Evolutionary conservation across 2,888 invertebrate species (phyloP), one percentile per base, ranked within the genome.

Genomic region (Aleiodes alternator): DNA sequence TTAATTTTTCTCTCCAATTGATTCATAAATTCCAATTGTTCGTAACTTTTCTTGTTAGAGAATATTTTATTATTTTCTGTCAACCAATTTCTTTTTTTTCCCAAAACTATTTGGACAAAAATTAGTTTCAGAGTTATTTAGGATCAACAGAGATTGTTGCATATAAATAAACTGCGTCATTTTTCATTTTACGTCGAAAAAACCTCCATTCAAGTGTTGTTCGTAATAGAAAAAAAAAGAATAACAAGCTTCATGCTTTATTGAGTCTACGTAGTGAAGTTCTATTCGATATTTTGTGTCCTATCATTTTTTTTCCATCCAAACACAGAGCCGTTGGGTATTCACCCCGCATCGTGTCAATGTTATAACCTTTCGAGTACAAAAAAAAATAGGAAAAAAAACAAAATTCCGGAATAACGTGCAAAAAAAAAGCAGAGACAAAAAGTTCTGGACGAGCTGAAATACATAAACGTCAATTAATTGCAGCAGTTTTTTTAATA

Each of bases 261-360:
- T 64, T 64, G 64, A 64, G 64, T 64, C 14, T 64, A 64, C 64
- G 43, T 9, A 43, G 43, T 64, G 64, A 64, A 64, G 43, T 64
- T 43, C 64, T 48, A 64, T 48, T 16, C 64, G 64, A 64, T 48
- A 64, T 64, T 64, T 16, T 29, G 29, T 64, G 43, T 64, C 48
- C 64, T 23, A 1, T 16, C n/a, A 38, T n/a, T 64, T 64, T 64
- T 64, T 61, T 38, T 34, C 6, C 23, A 57, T 61, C 23, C 43
- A 16, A n/a, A 14, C 43, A 64, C 48, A 43, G 7, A 43, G 43
- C 48, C 64, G 43, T 14, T 23, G 64, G 64, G 43, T 23, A 64
- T 64, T 43, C 43, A 9, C 64, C 16, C 34, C 34, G 43, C 64
- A 64, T 14, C 64, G 64, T 64, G 64, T 64, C 43, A 64, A 64